These are phyloP conservation scores for Chanos chanos DNA, from an alignment of 2,797 vertebrate species.

Conservation along the genomic window DNA sequence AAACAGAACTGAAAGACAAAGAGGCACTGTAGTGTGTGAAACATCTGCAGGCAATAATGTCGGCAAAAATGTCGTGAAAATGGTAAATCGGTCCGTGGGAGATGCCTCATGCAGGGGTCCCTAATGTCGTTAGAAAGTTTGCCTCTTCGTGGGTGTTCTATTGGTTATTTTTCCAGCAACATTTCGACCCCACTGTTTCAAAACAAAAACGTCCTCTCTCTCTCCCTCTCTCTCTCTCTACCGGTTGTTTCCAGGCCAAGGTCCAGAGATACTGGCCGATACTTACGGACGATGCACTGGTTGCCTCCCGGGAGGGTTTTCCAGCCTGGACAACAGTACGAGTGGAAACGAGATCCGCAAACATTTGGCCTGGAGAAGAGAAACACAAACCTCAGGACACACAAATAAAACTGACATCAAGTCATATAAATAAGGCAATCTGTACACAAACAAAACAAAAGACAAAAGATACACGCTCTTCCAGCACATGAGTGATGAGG, in stretches of 20 bases:
- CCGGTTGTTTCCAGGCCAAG: neutral
- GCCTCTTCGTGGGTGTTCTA: neutral
- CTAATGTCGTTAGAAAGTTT: neutral
- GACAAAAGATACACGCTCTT: slow-evolving; percentile 50
- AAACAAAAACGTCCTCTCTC: slow-evolving; percentile 23
- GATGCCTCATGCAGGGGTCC: too few relatives aligned
- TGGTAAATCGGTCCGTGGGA: too few relatives aligned
- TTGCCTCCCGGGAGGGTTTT: slow-evolving; percentile 96
- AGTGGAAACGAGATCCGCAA: slow-evolving; percentile 97
- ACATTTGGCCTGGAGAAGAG: slow-evolving; percentile 85
- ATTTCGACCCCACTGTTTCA: slow-evolving; percentile 7
- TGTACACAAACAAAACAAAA: slow-evolving; percentile 43
- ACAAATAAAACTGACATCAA: too few relatives aligned
- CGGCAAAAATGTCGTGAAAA: neutral
- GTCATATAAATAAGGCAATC: too few relatives aligned
- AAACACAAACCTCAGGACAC: neutral
- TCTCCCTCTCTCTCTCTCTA: neutral
- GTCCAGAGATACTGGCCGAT: slow-evolving; percentile 32
- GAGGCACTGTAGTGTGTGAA: too few relatives aligned
- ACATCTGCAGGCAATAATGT: too few relatives aligned
- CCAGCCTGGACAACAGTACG: slow-evolving; percentile 98
- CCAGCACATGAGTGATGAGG: slow-evolving; percentile 28
- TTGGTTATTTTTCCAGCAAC: too few relatives aligned
- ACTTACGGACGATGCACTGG: slow-evolving; percentile 99
- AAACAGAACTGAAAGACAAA: too few relatives aligned